These are phyloP conservation scores for Oligia latruncula DNA, from an alignment of 2,888 invertebrate genomes.

Conservation along the genomic window DNA sequence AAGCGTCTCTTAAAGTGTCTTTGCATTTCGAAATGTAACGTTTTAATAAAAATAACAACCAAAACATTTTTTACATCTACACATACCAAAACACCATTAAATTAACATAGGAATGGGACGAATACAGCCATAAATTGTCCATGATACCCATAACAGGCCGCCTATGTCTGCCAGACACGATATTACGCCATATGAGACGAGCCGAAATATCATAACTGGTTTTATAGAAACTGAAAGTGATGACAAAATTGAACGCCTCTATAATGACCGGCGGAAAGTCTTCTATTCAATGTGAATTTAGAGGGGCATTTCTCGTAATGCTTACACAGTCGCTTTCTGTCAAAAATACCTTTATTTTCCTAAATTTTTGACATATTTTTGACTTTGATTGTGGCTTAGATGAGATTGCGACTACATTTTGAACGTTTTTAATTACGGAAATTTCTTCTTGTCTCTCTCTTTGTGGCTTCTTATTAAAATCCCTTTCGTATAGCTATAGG, in stretches of 20 bases:
- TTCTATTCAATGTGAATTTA: background rate
- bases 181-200: slow-evolving; percentile 51
- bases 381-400: background rate
- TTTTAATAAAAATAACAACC: slow-evolving; percentile 20
- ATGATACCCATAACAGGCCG: slow-evolving; percentile 27
- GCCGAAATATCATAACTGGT: slow-evolving; percentile 48
- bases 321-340: background rate
- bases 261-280: background rate
- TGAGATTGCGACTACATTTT: background rate
- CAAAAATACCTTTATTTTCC: background rate
- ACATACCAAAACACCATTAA: slow-evolving; percentile 50
- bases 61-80: slow-evolving; percentile 9
- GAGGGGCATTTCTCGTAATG: background rate
- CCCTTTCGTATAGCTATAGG: background rate
- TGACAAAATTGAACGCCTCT: slow-evolving; percentile 31
- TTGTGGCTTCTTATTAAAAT: background rate
- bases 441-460: no score
- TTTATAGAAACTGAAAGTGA: slow-evolving; percentile 57
- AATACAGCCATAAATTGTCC: slow-evolving; percentile 48
- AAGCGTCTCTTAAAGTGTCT: background rate
- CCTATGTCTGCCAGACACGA: slow-evolving; percentile 46
- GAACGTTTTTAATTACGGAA: background rate
- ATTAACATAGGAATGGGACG: slow-evolving; percentile 56
- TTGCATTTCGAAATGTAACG: background rate
- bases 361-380: background rate